A percentile compares a stretch with the other conserved stretches of the same genome.
These are phyloP conservation scores for Atrina japonica DNA, from an alignment of 2,888 invertebrate genomes.

Conservation along the genomic window DNA sequence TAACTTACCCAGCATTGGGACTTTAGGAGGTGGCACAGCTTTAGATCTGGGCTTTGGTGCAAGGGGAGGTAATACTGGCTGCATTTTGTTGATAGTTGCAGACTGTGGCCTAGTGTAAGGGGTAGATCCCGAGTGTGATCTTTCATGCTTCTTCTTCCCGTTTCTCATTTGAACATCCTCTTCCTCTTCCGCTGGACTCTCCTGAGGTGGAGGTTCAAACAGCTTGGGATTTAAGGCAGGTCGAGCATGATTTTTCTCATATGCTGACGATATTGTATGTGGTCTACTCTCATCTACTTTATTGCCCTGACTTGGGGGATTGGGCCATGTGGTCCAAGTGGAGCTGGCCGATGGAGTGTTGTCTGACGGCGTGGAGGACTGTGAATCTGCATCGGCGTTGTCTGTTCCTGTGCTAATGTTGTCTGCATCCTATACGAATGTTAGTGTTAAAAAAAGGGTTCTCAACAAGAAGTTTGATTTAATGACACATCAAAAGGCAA, in stretches of 20 bases:
- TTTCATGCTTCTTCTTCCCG: conserved; percentile 49
- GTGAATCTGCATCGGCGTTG: conserved; percentile 66
- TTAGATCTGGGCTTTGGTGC: conserved; percentile 75
- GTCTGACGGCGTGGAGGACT: conserved; percentile 82
- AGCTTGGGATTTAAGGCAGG: conserved; percentile 93
- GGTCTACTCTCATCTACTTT: conserved; percentile 86
- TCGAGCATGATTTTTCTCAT: conserved; percentile 89
- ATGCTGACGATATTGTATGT: conserved; percentile 95
- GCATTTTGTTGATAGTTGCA: conserved; percentile 74
- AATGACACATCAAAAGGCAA: too few species aligned
- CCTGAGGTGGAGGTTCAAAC: conserved; percentile 88
- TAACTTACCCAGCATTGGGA: conserved; percentile 64
- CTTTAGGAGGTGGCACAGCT: conserved; percentile 72
- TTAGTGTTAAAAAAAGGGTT: too few species aligned
- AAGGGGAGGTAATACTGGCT: conserved; percentile 75
- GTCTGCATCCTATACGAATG: conserved; percentile 50
- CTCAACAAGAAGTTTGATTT: too few species aligned
- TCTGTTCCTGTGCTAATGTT: conserved; percentile 60
- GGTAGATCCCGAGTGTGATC: conserved; percentile 54
- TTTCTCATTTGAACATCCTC: conserved; percentile 40
- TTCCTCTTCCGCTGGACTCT: conserved; percentile 47
- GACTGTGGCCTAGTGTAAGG: conserved; percentile 65
- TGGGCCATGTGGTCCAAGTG: conserved; percentile 79
- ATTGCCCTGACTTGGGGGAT: conserved; percentile 57
- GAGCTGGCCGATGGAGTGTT: conserved; percentile 79